A percentile compares a stretch with the other conserved stretches of the same genome.
Evolutionary conservation across 2,888 invertebrate genomes (phyloP).

Genomic region (Rhimphoctona megacephalus): DNA sequence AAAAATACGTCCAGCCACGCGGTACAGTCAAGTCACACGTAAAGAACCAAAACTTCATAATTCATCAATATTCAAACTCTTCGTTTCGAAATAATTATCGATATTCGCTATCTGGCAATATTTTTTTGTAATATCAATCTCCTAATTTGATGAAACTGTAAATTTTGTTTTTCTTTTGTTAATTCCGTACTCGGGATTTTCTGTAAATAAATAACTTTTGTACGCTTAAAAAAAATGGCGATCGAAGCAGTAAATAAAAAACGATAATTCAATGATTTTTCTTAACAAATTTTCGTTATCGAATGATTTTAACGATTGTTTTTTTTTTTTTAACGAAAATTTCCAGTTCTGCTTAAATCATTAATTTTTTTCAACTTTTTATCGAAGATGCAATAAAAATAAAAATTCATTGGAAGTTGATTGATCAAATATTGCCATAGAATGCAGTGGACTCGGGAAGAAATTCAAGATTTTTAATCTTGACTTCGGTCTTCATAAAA

Average conservation of each 20-base stretch:
- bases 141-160: background rate
- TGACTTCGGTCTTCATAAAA: background rate
- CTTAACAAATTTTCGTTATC: background rate
- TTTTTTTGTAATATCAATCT: background rate
- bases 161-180: background rate
- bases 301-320: background rate
- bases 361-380: background rate
- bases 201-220: background rate
- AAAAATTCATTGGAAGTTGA: background rate
- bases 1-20: background rate
- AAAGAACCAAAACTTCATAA: background rate
- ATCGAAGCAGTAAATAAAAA: background rate
- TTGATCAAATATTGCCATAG: background rate
- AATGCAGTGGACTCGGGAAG: slow-evolving; percentile 9
- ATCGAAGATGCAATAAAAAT: background rate
- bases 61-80: background rate
- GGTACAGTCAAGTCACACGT: background rate
- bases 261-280: background rate
- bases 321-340: background rate
- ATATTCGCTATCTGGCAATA: background rate
- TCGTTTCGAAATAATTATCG: background rate
- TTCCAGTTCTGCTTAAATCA: background rate
- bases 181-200: background rate
- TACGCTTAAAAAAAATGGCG: background rate
- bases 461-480: slow-evolving; percentile 17